phyloP scores from a whole-genome alignment of 1,140 invertebrate species.

The Grapholita molesta region DNA sequence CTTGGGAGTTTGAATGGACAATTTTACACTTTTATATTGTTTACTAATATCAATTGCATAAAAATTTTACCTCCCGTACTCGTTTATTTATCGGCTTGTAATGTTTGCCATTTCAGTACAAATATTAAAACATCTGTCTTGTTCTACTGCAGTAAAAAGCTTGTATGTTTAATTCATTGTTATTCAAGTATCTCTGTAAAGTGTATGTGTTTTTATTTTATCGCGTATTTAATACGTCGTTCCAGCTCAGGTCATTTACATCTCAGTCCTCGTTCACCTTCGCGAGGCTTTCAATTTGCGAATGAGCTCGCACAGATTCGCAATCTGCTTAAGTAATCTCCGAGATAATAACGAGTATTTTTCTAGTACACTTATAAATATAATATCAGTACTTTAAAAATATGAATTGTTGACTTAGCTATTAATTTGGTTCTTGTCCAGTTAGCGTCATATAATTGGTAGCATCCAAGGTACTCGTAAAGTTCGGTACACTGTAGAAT shows the following conservation, averaged over 20 bases:
- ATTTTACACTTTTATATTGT: no score
- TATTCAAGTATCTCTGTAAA: background rate
- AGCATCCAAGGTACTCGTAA: no score
- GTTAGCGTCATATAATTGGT: no score
- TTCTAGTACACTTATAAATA: background rate
- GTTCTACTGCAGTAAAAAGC: background rate
- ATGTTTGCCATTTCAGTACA: no score
- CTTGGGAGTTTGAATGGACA: no score
- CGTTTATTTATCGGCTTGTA: no score
- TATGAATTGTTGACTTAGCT: no score
- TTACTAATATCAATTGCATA: no score
- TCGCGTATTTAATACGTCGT: background rate
- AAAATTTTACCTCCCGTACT: no score
- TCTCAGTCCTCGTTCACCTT: background rate
- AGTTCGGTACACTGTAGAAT: no score
- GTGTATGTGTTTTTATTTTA: background rate
- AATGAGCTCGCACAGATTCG: background rate
- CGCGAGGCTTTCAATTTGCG: background rate
- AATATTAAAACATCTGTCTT: no score
- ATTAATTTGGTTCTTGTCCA: no score
- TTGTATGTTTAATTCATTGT: background rate
- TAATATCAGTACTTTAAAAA: background rate
- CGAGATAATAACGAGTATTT: background rate
- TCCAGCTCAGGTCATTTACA: background rate
- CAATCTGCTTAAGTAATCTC: background rate